A percentile compares a stretch with the other conserved stretches of the same genome.
Evolutionary conservation across 2,888 invertebrate species (phyloP).

Genomic region (Aleiodes alternator): DNA sequence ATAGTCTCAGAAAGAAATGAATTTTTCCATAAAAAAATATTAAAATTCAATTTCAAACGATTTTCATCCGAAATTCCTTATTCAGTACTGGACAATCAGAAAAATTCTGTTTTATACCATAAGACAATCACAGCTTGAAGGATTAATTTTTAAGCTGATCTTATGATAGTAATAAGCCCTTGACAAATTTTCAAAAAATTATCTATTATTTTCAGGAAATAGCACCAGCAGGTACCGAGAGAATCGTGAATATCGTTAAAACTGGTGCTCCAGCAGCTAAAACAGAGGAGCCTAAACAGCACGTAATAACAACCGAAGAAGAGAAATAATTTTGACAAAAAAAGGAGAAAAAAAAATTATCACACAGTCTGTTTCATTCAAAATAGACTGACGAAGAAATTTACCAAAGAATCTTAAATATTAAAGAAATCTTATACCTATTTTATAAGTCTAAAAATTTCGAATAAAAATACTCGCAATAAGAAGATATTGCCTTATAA

Average conservation of each 20-base stretch:
- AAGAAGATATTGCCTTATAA: not conserved
- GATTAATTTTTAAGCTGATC: not conserved
- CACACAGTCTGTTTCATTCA: not conserved
- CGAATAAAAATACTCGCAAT: no score
- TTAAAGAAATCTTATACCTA: not conserved
- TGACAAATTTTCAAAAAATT: constrained; percentile 1
- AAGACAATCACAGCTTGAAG: not conserved
- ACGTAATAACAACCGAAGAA: constrained; percentile 60
- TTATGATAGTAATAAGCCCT: not conserved
- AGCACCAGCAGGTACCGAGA: constrained; percentile 61
- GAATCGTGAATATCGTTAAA: constrained; percentile 68
- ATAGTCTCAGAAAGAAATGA: no score
- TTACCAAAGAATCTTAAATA: not conserved
- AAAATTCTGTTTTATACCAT: no score
- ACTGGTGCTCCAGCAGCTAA: constrained; percentile 67
- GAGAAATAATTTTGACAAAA: constrained; percentile 7
- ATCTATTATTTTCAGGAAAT: constrained; percentile 58
- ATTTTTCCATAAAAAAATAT: no score
- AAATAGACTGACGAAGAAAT: not conserved
- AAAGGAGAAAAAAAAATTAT: no score
- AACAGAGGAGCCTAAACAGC: constrained; percentile 55
- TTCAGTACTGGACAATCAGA: not conserved
- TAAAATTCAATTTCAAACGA: no score
- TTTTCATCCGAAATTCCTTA: not conserved
- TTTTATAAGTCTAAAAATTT: no score